Base-by-base conservation (phyloP, 2,888 invertebrate species). In the Cheilosia variabilis region DNA sequence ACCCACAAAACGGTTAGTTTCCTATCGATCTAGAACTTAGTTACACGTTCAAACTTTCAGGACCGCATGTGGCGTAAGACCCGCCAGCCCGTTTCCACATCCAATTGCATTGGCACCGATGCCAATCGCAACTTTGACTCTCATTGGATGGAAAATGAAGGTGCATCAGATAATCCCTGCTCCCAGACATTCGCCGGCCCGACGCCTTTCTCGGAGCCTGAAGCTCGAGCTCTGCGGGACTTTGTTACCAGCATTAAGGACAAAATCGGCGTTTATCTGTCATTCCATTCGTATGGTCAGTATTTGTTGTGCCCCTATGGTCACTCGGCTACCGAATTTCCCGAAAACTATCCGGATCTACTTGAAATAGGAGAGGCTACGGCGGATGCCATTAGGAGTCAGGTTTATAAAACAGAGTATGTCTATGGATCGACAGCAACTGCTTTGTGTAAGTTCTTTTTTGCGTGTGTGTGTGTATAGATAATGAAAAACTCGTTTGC, bases 1-100 rank as follows among this genome's bases (percentile, higher is more conserved):
- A 94, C 95, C 0, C 95, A 95, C 88, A 93, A 93, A 1, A 92
- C 90, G 81, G 95, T 96, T 92, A 93, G 93, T 92, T 34, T 2
- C 19, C 15, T 1, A 5, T 2, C 7, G 47, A 45, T 34, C 13
- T 5, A 22, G 2, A 1, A 9, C 5, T 19, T 27, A 6, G 3
- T 15, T 15, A 10, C 34, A 1, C 10, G 43, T 10, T 10, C 60
- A 47, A 41, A 41, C 43, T 79, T 71, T 7, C 10, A 95, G 95
- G 92, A 94, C 57, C 93, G 96, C 41, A 89, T 95, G 88, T 96
- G 96, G 96, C 91, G 94, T 19, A 96, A 96, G 88, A 95, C 95
- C 13, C 93, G 95, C 55, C 93, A 93, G 81, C 93, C 93, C 0
- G 91, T 91, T 0, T 10, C 81, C 3, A 87, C 73, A 0, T 87